phyloP scores from a whole-genome alignment of 2,888 invertebrate species.

The Galeruca laticollis region DNA sequence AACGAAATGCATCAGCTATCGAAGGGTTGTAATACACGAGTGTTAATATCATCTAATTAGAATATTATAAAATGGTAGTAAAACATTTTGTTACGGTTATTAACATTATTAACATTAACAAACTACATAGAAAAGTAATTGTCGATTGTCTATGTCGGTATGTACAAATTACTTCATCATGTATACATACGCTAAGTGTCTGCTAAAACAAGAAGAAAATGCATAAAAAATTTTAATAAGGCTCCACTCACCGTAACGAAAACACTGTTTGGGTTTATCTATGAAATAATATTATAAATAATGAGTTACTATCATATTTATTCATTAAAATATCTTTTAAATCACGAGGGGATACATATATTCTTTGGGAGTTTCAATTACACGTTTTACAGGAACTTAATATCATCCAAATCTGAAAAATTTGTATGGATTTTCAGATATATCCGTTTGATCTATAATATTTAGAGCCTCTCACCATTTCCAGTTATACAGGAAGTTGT shows the following conservation, averaged over 20 bases:
- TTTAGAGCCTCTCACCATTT: too few species aligned
- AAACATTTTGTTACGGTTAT: conserved; percentile 41
- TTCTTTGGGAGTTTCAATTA: too few species aligned
- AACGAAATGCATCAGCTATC: neutral
- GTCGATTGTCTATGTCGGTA: conserved; percentile 36
- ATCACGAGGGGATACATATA: too few species aligned
- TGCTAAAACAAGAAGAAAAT: conserved; percentile 39
- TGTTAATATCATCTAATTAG: neutral
- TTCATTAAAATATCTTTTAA: too few species aligned
- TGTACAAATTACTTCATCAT: conserved; percentile 36
- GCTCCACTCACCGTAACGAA: conserved; percentile 26
- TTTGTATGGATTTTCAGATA: too few species aligned
- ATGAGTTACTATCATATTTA: neutral
- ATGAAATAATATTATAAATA: conserved; percentile 1
- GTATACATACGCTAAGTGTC: conserved; percentile 35
- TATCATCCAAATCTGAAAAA: too few species aligned
- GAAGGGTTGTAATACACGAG: neutral
- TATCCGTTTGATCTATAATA: too few species aligned
- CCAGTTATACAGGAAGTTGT: too few species aligned
- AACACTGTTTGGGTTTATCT: neutral
- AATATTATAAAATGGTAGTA: conserved; percentile 16
- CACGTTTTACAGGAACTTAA: too few species aligned
- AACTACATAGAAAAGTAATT: conserved; percentile 47
- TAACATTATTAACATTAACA: conserved; percentile 46
- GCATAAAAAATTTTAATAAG: conserved; percentile 38